These are phyloP conservation scores for Hermetia illucens DNA, from an alignment of 1,140 invertebrate genomes.

Conservation along the genomic window DNA sequence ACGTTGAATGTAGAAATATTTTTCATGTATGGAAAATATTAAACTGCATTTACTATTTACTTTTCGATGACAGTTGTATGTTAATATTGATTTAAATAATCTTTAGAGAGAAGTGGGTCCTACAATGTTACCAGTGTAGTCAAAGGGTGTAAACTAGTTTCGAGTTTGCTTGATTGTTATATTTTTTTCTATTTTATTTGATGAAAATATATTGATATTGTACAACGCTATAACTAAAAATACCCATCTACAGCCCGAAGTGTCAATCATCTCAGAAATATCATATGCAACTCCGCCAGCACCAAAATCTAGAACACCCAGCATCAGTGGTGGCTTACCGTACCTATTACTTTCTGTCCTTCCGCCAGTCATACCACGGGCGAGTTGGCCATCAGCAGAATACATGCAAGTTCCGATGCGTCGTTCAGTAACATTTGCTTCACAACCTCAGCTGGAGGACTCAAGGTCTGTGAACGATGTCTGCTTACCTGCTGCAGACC, in stretches of 20 bases:
- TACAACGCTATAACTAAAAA: too few relatives aligned
- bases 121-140: too few relatives aligned
- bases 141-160: too few relatives aligned
- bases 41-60: too few relatives aligned
- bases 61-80: too few relatives aligned
- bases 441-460: slow-evolving; percentile 48
- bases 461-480: slow-evolving; percentile 29
- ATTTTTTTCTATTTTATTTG: too few relatives aligned
- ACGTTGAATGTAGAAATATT: too few relatives aligned
- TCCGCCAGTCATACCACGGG: slow-evolving; percentile 56
- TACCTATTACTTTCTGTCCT: slow-evolving; percentile 53
- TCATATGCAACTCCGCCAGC: slow-evolving; percentile 3
- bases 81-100: too few relatives aligned
- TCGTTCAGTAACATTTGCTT: slow-evolving; percentile 44
- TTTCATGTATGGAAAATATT: too few relatives aligned
- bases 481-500: slow-evolving; percentile 35
- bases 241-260: slow-evolving; percentile 28
- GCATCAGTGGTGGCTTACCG: slow-evolving; percentile 50
- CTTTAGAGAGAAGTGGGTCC: too few relatives aligned
- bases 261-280: slow-evolving; percentile 15
- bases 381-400: slow-evolving; percentile 58
- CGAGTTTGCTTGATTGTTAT: too few relatives aligned
- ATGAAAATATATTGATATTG: too few relatives aligned
- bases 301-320: slow-evolving; percentile 38
- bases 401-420: slow-evolving; percentile 35